phyloP scores from a whole-genome alignment of 2,888 invertebrate genomes.

The Prosopocoilus inquinatus region DNA sequence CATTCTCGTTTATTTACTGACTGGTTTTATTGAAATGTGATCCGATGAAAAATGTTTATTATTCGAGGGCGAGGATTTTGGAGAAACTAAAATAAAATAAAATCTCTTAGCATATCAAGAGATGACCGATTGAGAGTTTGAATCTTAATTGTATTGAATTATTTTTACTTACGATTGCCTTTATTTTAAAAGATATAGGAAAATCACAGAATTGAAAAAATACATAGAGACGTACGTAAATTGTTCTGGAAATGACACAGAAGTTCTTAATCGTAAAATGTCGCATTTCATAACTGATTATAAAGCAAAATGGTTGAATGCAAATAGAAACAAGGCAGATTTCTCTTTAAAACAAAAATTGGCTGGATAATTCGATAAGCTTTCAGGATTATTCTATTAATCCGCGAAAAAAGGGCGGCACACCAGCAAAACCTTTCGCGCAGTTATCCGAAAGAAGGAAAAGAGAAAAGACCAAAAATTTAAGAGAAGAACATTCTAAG shows the following conservation, averaged over 20 bases:
- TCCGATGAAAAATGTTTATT: too few species aligned
- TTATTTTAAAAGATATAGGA: too few species aligned
- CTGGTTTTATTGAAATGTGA: too few species aligned
- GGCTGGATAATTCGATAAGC: slow-evolving; percentile 4
- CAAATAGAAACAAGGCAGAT: background rate
- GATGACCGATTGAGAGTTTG: too few species aligned
- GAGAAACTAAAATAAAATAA: too few species aligned
- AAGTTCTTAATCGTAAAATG: too few species aligned
- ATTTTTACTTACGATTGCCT: too few species aligned
- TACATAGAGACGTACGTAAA: background rate
- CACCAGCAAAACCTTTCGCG: background rate
- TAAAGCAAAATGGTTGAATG: background rate
- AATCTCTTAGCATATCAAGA: too few species aligned
- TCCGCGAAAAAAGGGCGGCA: background rate
- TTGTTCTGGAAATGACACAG: background rate
- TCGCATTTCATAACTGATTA: background rate
- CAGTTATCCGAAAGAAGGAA: background rate
- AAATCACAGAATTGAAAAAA: background rate
- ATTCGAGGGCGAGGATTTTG: too few species aligned
- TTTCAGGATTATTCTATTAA: background rate
- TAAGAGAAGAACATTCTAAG: background rate
- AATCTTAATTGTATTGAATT: too few species aligned
- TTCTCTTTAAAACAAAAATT: background rate
- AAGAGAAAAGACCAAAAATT: slow-evolving; percentile 1
- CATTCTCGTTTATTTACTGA: too few species aligned